Percentiles rank a stretch among this genome's conserved stretches.
phyloP scores from a whole-genome alignment of 2,888 invertebrate species.

The Lycaena phlaeas region DNA sequence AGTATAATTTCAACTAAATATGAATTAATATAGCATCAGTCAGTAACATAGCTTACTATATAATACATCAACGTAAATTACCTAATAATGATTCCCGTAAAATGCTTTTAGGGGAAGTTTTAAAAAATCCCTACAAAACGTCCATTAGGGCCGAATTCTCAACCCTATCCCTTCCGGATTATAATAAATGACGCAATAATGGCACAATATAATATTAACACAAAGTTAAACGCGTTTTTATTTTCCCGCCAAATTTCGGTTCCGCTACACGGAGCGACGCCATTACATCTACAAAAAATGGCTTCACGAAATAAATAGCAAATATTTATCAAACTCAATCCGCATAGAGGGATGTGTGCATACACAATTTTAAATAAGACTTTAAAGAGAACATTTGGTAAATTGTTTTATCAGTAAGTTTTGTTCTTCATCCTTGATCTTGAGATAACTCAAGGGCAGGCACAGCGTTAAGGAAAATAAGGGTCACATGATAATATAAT shows the following conservation, averaged over 20 bases:
- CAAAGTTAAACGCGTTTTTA: slow-evolving; percentile 72
- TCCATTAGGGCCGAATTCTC: slow-evolving; percentile 64
- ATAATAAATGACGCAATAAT: slow-evolving; percentile 72
- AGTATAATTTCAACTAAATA: too few relatives aligned
- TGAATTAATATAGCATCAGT: too few relatives aligned
- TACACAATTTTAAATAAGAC: background rate
- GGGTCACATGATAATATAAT: too few relatives aligned
- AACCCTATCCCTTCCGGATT: slow-evolving; percentile 68
- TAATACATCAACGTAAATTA: slow-evolving; percentile 15
- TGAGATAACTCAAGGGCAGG: too few relatives aligned
- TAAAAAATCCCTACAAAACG: slow-evolving; percentile 63
- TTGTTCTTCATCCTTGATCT: too few relatives aligned
- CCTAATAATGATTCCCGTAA: slow-evolving; percentile 12
- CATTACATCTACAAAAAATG: slow-evolving; percentile 58
- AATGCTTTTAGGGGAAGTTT: slow-evolving; percentile 51
- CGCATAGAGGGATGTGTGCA: slow-evolving; percentile 29
- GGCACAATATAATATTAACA: slow-evolving; percentile 72
- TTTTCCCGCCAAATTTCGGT: slow-evolving; percentile 61
- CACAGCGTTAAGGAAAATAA: too few relatives aligned
- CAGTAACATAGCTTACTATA: too few relatives aligned
- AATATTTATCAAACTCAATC: slow-evolving; percentile 61
- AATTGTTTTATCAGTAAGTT: too few relatives aligned
- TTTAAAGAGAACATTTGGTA: background rate
- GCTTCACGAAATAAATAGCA: slow-evolving; percentile 57
- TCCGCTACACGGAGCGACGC: slow-evolving; percentile 42